These are phyloP conservation scores for Epiblema foenella DNA, from an alignment of 2,888 invertebrate species.

Conservation along the genomic window DNA sequence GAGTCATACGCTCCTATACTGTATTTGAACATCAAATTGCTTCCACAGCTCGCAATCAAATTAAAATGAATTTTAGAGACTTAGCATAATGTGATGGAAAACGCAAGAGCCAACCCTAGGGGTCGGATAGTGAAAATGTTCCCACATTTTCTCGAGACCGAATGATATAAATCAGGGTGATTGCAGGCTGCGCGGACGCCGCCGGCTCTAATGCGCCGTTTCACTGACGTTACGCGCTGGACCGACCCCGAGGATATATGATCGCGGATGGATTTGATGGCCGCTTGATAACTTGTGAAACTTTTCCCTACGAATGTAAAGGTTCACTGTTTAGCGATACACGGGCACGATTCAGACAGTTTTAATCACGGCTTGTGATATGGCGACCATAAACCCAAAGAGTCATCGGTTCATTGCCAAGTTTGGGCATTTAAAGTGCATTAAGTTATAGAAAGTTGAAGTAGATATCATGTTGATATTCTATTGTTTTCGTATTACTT, in stretches of 20 bases:
- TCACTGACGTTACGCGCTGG: slow-evolving; percentile 81
- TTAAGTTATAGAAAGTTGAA: neutral
- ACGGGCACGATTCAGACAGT: neutral
- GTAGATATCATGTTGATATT: neutral
- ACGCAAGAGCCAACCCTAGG: slow-evolving; percentile 32
- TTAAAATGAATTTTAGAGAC: neutral
- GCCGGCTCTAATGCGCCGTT: slow-evolving; percentile 78
- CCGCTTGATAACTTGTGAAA: slow-evolving; percentile 15
- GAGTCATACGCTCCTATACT: neutral
- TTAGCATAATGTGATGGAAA: neutral
- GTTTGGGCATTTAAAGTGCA: neutral
- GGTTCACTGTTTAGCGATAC: neutral
- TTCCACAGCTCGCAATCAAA: neutral
- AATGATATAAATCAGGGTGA: slow-evolving; percentile 83
- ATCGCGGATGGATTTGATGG: slow-evolving; percentile 37
- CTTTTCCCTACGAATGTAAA: slow-evolving; percentile 15
- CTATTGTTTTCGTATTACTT: too few relatives aligned
- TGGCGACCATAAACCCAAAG: neutral
- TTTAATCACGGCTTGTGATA: neutral
- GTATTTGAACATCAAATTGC: too few relatives aligned
- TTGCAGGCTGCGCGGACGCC: slow-evolving; percentile 74
- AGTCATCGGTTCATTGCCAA: neutral
- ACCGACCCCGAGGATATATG: slow-evolving; percentile 54
- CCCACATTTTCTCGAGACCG: slow-evolving; percentile 80
- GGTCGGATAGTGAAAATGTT: slow-evolving; percentile 79